Conservation (phyloP, 2,797 vertebrate genomes). For the Notamacropus eugenii region DNA sequence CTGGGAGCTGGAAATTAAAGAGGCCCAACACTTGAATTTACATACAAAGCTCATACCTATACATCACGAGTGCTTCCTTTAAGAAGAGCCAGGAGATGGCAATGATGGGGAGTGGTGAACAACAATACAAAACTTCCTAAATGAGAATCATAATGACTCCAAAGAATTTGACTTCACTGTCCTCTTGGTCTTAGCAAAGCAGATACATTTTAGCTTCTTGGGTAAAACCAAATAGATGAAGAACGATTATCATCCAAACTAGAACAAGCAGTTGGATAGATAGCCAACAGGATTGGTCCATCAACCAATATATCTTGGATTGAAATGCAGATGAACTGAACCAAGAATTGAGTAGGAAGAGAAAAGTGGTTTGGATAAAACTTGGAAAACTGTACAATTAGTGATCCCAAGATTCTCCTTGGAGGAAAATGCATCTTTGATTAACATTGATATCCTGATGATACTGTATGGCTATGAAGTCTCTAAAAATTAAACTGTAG, state of each 20-base stretch:
- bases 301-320: background rate
- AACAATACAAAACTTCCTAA: background rate
- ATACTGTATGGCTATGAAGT: background rate
- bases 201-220: background rate
- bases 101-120: background rate
- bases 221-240: background rate
- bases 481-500: background rate
- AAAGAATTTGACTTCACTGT: background rate
- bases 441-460: background rate
- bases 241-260: background rate
- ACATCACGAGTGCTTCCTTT: background rate
- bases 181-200: background rate
- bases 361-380: background rate
- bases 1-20: background rate
- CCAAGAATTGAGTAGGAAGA: background rate
- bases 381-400: background rate
- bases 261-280: background rate
- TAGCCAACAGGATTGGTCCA: background rate
- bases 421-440: background rate
- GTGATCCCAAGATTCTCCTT: background rate
- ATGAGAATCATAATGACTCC: background rate
- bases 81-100: background rate
- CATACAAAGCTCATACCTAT: background rate
- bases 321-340: background rate
- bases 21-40: background rate